Percentiles rank a stretch among this genome's conserved stretches.
These are phyloP conservation scores for Amblyraja radiata DNA, from an alignment of 2,797 vertebrate genomes.

Conservation along the genomic window DNA sequence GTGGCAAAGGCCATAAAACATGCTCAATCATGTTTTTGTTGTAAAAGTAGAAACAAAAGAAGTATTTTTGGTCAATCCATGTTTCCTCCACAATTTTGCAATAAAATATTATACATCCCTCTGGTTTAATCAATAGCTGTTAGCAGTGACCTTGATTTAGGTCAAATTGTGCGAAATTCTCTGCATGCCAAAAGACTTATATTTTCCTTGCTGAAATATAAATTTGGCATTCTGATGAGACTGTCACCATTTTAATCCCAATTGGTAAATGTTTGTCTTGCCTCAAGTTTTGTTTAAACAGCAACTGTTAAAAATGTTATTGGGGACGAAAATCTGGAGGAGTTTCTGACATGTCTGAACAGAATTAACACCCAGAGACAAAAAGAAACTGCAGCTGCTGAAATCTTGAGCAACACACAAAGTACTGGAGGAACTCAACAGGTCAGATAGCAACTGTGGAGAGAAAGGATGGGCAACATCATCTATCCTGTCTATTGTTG, in stretches of 20 bases:
- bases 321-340: neutral
- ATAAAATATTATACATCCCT: conserved; percentile 14
- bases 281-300: neutral
- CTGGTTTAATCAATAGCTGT: neutral
- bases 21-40: conserved; percentile 8
- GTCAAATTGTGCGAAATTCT: neutral
- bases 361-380: neutral
- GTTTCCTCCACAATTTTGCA: neutral
- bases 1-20: neutral
- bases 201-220: neutral
- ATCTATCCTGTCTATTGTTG: too few relatives aligned
- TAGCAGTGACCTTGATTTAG: neutral
- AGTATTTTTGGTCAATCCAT: neutral
- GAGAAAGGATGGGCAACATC: too few relatives aligned
- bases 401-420: too few relatives aligned
- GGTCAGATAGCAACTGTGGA: too few relatives aligned
- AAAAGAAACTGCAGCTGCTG: too few relatives aligned
- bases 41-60: neutral
- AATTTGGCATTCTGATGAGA: neutral
- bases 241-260: neutral
- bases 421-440: too few relatives aligned
- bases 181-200: neutral
- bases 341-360: neutral
- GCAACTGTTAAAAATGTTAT: neutral
- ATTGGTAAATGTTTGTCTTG: neutral